Evolutionary conservation across 2,888 invertebrate species (phyloP), one percentile per base, ranked within the genome.

Genomic region (Heliconius charithonia): DNA sequence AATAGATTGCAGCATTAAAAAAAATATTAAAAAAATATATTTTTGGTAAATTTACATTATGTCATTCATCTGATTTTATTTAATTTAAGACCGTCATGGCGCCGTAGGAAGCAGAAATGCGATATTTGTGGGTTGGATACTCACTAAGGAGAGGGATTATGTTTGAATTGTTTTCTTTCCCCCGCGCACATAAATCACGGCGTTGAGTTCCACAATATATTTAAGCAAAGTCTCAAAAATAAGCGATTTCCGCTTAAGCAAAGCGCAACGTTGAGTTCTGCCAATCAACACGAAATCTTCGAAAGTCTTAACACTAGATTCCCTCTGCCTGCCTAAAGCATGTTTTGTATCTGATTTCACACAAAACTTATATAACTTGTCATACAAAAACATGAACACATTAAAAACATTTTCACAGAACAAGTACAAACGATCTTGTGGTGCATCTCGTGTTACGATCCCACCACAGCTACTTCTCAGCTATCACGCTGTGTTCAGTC

Each of bases 391-490:
- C 19, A 51, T 16, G 27, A 19, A 27, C 19, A 63, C 27, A 41
- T 41, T 41, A 9, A 56, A 51, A n/a, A n/a, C 59, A 19, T 74
- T 62, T 74, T 74, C 74, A 63, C 63, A 74, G 41, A 13, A n/a
- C 37, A 32, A 22, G 22, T 62, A 62, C 37, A 37, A 37, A 63
- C 41, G 74, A 74, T 74, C 63, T 63, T 73, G 73, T 73, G 62
- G 74, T 74, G 74, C 63, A 45, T 74, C 74, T 74, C 74, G 74
- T 63, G 62, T 74, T 74, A 62, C 74, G 63, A 19, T 73, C 29
- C 29, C 19, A 74, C 74, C 74, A 41, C 74, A 74, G 62, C 63
- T 41, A 63, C 74, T 27, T 62, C 74, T 74, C 63, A 27, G 56
- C 74, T 74, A 74, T 74, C 74, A 41, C 25, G 41, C 63, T 74